These are phyloP conservation scores for Phaonia tiefii DNA, from an alignment of 2,888 invertebrate genomes.

Conservation along the genomic window DNA sequence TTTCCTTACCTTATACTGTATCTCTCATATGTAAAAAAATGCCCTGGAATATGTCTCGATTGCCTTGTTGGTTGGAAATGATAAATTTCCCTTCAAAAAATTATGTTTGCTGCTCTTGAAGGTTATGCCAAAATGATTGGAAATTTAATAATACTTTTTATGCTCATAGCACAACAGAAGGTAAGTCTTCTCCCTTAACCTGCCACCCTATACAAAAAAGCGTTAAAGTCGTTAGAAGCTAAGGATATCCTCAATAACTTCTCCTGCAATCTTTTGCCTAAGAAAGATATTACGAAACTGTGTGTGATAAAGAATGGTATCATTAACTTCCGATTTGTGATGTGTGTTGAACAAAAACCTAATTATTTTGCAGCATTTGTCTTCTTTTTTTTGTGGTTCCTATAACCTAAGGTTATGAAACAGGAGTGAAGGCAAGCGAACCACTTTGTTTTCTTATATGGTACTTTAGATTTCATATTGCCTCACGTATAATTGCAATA, in stretches of 20 bases:
- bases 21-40: too few relatives aligned
- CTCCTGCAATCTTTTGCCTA: not conserved
- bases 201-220: too few relatives aligned
- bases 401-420: constrained; percentile 3
- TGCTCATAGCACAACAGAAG: not conserved
- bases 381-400: not conserved
- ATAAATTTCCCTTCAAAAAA: constrained; percentile 12
- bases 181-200: not conserved
- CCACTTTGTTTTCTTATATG: too few relatives aligned
- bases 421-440: not conserved
- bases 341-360: constrained; percentile 7
- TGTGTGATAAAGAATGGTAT: constrained; percentile 10
- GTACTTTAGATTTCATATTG: too few relatives aligned
- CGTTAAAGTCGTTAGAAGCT: not conserved
- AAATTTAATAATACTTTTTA: constrained; percentile 7
- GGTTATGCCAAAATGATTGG: not conserved
- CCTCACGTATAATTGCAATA: too few relatives aligned
- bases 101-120: not conserved
- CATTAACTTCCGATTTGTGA: constrained; percentile 21
- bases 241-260: constrained; percentile 33
- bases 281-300: not conserved
- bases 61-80: not conserved
- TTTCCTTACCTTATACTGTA: too few relatives aligned
- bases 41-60: too few relatives aligned
- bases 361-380: constrained; percentile 13